phyloP scores from a whole-genome alignment of 2,113 vertebrate genomes.

The Pavo muticus region DNA sequence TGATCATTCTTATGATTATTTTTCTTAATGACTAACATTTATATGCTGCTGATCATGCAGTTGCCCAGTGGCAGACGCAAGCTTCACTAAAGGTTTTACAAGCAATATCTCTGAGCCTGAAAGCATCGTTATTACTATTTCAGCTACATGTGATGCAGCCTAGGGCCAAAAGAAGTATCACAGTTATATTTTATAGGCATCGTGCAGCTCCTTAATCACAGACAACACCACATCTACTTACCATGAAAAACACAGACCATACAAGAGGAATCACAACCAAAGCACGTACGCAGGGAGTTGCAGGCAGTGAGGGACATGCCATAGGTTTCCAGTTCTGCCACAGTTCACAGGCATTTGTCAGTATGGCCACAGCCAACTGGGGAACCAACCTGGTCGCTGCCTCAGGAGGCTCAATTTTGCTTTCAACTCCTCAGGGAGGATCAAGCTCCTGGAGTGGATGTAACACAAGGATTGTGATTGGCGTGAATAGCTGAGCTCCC shows the following conservation, averaged over 20 bases:
- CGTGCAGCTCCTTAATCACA: neutral
- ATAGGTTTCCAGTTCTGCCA: neutral
- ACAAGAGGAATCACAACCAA: neutral
- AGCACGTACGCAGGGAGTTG: accelerated
- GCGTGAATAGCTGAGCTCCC: neutral
- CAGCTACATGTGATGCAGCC: accelerated
- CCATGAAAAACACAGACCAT: neutral
- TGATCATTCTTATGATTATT: neutral
- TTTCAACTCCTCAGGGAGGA: accelerated
- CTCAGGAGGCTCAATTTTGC: neutral
- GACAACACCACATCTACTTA: neutral
- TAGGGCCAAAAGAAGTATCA: neutral
- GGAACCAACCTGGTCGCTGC: accelerated
- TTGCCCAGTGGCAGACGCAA: neutral
- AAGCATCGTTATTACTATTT: neutral
- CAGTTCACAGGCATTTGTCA: accelerated
- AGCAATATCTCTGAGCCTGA: neutral
- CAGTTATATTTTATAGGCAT: neutral
- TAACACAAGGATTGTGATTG: neutral
- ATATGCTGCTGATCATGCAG: neutral
- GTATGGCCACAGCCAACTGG: accelerated
- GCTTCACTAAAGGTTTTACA: neutral
- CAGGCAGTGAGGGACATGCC: accelerated
- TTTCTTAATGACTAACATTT: conserved; percentile 40
- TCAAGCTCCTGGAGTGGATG: neutral